phyloP scores from a whole-genome alignment of 1,140 invertebrate genomes.

The Lerema accius region DNA sequence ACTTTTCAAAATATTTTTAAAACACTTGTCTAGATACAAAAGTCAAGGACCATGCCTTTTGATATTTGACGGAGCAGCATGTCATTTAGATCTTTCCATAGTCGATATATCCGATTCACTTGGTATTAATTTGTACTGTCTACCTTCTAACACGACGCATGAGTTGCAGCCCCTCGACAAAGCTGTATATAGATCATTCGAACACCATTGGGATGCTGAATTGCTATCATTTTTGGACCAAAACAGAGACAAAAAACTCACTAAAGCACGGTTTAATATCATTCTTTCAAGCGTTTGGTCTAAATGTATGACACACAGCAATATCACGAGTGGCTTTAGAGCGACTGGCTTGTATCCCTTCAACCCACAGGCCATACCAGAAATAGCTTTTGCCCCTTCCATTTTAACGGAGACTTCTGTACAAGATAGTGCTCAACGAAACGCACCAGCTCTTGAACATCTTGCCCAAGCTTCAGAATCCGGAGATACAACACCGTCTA shows the following conservation, averaged over 20 bases:
- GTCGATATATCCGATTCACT: constrained; percentile 47
- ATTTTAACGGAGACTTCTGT: constrained; percentile 39
- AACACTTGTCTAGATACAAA: constrained; percentile 55
- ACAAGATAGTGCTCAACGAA: constrained; percentile 37
- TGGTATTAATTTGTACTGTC: constrained; percentile 47
- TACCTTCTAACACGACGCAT: constrained; percentile 65
- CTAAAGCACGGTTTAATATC: constrained; percentile 42
- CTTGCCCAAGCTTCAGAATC: constrained; percentile 15
- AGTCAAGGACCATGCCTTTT: constrained; percentile 43
- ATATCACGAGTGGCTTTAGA: constrained; percentile 43
- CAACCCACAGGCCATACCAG: constrained; percentile 37
- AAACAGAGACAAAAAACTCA: constrained; percentile 40
- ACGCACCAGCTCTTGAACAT: constrained; percentile 31
- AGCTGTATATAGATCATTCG: constrained; percentile 56
- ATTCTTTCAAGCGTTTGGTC: constrained; percentile 39
- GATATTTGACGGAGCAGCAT: constrained; percentile 58
- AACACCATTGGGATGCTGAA: constrained; percentile 63
- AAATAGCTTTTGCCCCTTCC: constrained; percentile 38
- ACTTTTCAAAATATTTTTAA: constrained; percentile 51
- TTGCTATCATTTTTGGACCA: constrained; percentile 34
- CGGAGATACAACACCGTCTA: no score
- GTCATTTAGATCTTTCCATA: constrained; percentile 54
- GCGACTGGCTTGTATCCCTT: constrained; percentile 43
- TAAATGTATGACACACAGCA: constrained; percentile 42
- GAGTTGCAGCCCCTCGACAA: constrained; percentile 70